phyloP scores from a whole-genome alignment of 2,113 vertebrate species.

The Alethe castanea region DNA sequence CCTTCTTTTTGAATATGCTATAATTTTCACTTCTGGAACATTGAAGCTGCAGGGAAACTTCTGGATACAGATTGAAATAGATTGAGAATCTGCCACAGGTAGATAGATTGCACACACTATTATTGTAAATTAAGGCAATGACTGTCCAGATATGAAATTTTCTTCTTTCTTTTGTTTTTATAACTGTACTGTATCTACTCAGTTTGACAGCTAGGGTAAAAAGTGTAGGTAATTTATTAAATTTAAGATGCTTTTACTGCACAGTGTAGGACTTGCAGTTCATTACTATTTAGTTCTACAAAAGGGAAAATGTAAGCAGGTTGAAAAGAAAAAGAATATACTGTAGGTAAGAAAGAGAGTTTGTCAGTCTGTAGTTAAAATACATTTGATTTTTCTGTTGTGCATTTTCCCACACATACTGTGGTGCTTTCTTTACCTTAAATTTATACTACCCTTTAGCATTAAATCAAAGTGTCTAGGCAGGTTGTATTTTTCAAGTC shows the following conservation, averaged over 20 bases:
- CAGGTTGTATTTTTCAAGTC: neutral
- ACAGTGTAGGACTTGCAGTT: neutral
- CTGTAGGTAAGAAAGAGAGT: neutral
- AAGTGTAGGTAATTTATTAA: constrained; percentile 15
- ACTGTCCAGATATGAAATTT: neutral
- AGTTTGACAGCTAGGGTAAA: constrained; percentile 11
- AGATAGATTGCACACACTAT: neutral
- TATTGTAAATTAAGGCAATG: neutral
- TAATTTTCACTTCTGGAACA: neutral
- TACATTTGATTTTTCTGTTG: neutral
- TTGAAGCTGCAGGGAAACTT: neutral
- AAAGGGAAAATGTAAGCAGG: neutral
- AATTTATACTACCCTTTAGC: neutral
- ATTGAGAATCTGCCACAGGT: neutral
- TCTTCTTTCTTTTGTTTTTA: neutral
- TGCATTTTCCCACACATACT: neutral
- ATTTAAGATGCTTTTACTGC: constrained; percentile 16
- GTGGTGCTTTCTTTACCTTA: neutral
- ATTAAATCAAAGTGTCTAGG: neutral
- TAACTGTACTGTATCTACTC: neutral
- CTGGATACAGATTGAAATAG: neutral
- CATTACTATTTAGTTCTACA: neutral
- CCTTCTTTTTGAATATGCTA: neutral
- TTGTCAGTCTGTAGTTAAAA: neutral
- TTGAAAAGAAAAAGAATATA: neutral